Evolutionary conservation across 1,140 invertebrate genomes (phyloP).

Genomic region (Whitmania pigra): DNA sequence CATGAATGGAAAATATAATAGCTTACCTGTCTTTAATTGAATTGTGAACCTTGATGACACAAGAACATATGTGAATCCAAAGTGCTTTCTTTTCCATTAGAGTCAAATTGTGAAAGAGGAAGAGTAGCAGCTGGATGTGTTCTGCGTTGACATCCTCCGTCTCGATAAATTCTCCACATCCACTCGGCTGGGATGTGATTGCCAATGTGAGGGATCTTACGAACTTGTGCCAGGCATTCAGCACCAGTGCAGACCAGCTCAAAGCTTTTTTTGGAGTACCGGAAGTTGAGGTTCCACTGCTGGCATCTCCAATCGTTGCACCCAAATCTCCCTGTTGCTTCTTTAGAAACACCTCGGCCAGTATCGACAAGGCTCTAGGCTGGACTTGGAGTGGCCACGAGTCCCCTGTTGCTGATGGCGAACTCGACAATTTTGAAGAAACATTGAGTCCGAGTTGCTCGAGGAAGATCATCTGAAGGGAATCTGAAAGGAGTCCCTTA

Average conservation of each 20-base stretch:
- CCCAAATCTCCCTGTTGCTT: constrained; percentile 66
- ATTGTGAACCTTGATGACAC: constrained; percentile 11
- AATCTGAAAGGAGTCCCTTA: constrained; percentile 52
- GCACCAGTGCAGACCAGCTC: too few species aligned
- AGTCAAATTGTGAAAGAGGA: constrained; percentile 82
- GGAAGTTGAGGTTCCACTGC: too few species aligned
- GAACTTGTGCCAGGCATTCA: too few species aligned
- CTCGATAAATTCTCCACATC: background rate
- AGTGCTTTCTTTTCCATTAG: constrained; percentile 92
- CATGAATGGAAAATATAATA: constrained; percentile 5
- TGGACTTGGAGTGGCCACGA: constrained; percentile 70
- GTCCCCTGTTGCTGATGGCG: constrained; percentile 37
- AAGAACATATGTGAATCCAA: constrained; percentile 50
- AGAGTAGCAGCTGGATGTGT: constrained; percentile 79
- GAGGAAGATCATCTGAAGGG: constrained; percentile 44
- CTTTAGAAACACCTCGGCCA: constrained; percentile 58
- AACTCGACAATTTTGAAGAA: background rate
- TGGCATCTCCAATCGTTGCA: too few species aligned
- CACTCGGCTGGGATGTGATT: background rate
- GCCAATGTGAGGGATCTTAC: background rate
- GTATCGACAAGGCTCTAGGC: constrained; percentile 65
- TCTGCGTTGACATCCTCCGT: constrained; percentile 65
- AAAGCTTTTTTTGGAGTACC: too few species aligned
- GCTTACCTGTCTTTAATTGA: background rate
- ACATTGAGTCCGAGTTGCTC: background rate